Evolutionary conservation across 2,888 invertebrate species (phyloP).

Genomic region (Embidobia sp.): DNA sequence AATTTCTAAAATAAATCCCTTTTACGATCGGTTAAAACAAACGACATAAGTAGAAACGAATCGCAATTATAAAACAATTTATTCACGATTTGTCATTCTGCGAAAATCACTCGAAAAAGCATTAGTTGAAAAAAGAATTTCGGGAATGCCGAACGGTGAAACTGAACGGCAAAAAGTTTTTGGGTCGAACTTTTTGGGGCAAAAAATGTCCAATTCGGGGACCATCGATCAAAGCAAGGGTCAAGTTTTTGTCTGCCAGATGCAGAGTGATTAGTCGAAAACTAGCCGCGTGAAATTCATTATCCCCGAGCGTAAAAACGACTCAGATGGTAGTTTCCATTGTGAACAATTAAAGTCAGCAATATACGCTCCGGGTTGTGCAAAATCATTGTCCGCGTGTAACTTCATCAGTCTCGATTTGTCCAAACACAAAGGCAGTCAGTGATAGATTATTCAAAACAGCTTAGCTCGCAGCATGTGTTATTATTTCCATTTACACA

Average conservation of each 20-base stretch:
- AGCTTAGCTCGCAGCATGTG: conserved; percentile 42
- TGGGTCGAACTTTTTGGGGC: no score
- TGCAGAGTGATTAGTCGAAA: conserved; percentile 41
- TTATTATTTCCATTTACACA: conserved; percentile 39
- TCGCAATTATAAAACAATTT: no score
- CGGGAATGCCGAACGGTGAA: no score
- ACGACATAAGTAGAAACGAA: no score
- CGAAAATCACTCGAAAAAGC: no score
- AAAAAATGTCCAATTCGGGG: no score
- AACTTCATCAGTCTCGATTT: conserved; percentile 60
- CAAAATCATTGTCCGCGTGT: conserved; percentile 43
- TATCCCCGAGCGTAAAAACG: conserved; percentile 33
- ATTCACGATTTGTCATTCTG: no score
- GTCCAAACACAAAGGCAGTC: conserved; percentile 49
- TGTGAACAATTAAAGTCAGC: conserved; percentile 25
- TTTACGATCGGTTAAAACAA: no score
- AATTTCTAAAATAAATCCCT: no score
- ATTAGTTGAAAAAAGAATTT: no score
- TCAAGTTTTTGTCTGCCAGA: conserved; percentile 28
- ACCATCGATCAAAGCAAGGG: no score
- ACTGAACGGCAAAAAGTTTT: no score
- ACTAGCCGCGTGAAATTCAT: conserved; percentile 41
- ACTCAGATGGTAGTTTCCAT: conserved; percentile 6
- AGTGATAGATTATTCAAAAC: conserved; percentile 58
- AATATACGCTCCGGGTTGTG: conserved; percentile 16